phyloP scores from a whole-genome alignment of 2,797 vertebrate species.

The Xyrichtys novacula region DNA sequence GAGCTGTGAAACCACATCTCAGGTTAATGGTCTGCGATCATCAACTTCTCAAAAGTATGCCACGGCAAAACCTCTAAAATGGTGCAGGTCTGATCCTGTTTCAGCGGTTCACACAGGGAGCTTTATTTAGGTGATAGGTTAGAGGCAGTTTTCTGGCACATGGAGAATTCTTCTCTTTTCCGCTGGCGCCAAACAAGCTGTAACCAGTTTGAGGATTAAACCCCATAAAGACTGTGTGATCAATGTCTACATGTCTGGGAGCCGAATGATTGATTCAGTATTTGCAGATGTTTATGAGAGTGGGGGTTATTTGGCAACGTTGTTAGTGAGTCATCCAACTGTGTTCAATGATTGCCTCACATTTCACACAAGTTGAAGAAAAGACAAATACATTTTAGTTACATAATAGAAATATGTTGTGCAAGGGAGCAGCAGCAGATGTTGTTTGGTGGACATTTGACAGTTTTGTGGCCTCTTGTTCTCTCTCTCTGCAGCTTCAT shows the following conservation, averaged over 20 bases:
- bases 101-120: constrained; percentile 26
- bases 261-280: not conserved
- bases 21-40: constrained; percentile 8
- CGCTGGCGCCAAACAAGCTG: constrained; percentile 28
- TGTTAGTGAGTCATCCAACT: not conserved
- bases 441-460: constrained; percentile 9
- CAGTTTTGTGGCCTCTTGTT: constrained; percentile 27
- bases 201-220: constrained; percentile 33
- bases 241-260: not conserved
- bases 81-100: constrained; percentile 59
- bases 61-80: constrained; percentile 32
- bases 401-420: constrained; percentile 27
- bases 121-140: constrained; percentile 32
- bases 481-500: constrained; percentile 28
- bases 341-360: not conserved
- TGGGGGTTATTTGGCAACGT: not conserved
- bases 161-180: not conserved
- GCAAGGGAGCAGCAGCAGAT: not conserved
- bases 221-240: not conserved
- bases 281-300: constrained; percentile 3
- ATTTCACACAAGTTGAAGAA: not conserved
- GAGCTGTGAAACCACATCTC: constrained; percentile 8
- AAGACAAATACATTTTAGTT: not conserved
- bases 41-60: constrained; percentile 11
- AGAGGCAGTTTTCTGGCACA: constrained; percentile 37